Evolutionary conservation across 1,140 invertebrate genomes (phyloP), one percentile per base, ranked within the genome.

Genomic region (Solen grandis): DNA sequence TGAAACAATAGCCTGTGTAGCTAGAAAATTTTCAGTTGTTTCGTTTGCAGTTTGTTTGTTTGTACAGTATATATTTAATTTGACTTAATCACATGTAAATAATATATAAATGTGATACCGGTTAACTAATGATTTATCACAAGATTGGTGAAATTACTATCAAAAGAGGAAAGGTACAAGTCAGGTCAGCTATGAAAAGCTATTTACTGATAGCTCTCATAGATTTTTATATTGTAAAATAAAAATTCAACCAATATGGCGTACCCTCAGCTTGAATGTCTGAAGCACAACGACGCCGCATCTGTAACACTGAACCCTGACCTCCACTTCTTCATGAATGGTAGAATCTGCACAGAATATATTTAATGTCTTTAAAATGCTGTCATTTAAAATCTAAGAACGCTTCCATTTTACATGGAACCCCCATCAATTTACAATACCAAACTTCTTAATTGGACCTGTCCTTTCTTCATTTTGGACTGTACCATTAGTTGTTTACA

Each of bases 261-360:
- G 41, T 86, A 90, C 92, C 93, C 89, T 93, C 93, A 74, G 94
- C 80, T 85, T 94, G 87, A 19, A 94, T n/a, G 87, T 60, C 94
- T 86, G 82, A 88, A 93, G 1, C 94, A 86, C 57, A 94, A 78
- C 14, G 93, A 93, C 36, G 90, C 88, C 2, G 88, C 89, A 87
- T 94, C 94, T 13, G 93, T 93, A 22, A 94, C 75, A 79, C 94
- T 93, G 57, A 94, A 88, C 88, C 93, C 89, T 5, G 90, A 79
- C 57, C 88, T 69, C 0, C 38, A 31, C 4, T 41, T 22, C 5
- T 69, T 78, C 75, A 78, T 78, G 25, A 35, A 55, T n/a, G 75
- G 63, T n/a, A 78, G n/a, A 19, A 73, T 36, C 70, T 73, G 38
- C 35, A 36, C 27, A 41, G 27, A 60, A n/a, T n/a, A 41, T 25